phyloP scores from a whole-genome alignment of 2,797 vertebrate species.

The Mallotus villosus region DNA sequence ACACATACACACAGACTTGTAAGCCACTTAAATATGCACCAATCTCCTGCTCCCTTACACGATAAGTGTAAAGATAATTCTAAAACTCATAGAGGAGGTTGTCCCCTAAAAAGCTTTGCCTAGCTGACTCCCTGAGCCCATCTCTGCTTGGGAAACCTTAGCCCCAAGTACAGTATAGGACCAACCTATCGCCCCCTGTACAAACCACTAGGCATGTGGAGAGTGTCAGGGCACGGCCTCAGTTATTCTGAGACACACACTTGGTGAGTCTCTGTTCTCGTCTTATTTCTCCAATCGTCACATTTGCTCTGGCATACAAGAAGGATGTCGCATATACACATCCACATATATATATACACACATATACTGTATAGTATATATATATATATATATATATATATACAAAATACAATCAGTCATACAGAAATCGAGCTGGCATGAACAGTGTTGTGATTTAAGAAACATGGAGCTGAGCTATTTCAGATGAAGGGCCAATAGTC shows the following conservation, averaged over 20 bases:
- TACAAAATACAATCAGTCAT: constrained; percentile 37
- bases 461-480: constrained; percentile 26
- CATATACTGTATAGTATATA: constrained; percentile 30
- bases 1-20: constrained; percentile 49
- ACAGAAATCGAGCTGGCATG: constrained; percentile 32
- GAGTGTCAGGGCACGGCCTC: constrained; percentile 37
- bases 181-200: background rate
- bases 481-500: constrained; percentile 5
- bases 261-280: constrained; percentile 30
- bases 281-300: constrained; percentile 15
- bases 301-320: constrained; percentile 2
- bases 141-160: constrained; percentile 50
- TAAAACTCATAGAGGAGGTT: constrained; percentile 61
- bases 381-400: constrained; percentile 36
- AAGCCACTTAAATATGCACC: background rate
- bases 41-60: constrained; percentile 56
- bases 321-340: constrained; percentile 14
- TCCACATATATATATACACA: constrained; percentile 1
- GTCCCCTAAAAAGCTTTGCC: constrained; percentile 59
- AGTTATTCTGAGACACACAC: constrained; percentile 45
- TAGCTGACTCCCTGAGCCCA: constrained; percentile 43
- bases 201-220: background rate
- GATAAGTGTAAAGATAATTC: constrained; percentile 61
- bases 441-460: constrained; percentile 50
- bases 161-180: constrained; percentile 50